phyloP scores from a whole-genome alignment of 1,140 invertebrate genomes.

The Megalopta genalis region DNA sequence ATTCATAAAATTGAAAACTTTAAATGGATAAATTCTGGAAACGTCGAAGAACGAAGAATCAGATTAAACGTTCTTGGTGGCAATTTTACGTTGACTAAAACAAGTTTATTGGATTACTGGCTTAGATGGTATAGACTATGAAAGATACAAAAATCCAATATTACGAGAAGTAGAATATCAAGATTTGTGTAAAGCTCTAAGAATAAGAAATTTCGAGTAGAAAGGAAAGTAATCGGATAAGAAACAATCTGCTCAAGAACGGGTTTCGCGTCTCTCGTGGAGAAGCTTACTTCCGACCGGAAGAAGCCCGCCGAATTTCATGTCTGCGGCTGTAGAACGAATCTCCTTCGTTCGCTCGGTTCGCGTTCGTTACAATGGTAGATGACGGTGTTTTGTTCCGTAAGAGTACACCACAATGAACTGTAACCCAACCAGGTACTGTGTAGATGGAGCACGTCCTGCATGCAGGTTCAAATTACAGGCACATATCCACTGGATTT shows the following conservation, averaged over 20 bases:
- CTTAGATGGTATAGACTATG: too few species aligned
- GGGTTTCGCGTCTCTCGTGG: background rate
- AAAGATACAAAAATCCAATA: too few species aligned
- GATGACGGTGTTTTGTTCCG: conserved; percentile 46
- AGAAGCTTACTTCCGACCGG: conserved; percentile 6
- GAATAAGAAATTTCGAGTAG: background rate
- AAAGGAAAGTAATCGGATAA: background rate
- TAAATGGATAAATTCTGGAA: too few species aligned
- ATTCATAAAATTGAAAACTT: too few species aligned
- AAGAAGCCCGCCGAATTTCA: conserved; percentile 26
- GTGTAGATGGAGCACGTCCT: conserved; percentile 34
- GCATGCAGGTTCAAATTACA: conserved; percentile 43
- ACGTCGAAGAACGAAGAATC: too few species aligned
- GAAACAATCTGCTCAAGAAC: background rate
- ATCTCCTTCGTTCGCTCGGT: conserved; percentile 3
- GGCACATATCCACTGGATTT: conserved; percentile 32
- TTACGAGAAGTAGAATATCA: too few species aligned
- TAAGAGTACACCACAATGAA: conserved; percentile 59
- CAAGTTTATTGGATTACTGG: too few species aligned
- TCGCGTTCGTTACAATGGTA: conserved; percentile 38
- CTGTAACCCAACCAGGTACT: conserved; percentile 40
- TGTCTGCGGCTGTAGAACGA: background rate
- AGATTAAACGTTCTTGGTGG: too few species aligned
- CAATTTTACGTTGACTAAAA: too few species aligned
- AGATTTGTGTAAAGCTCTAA: too few species aligned